phyloP scores from a whole-genome alignment of 2,797 vertebrate genomes.

The Menidia menidia region DNA sequence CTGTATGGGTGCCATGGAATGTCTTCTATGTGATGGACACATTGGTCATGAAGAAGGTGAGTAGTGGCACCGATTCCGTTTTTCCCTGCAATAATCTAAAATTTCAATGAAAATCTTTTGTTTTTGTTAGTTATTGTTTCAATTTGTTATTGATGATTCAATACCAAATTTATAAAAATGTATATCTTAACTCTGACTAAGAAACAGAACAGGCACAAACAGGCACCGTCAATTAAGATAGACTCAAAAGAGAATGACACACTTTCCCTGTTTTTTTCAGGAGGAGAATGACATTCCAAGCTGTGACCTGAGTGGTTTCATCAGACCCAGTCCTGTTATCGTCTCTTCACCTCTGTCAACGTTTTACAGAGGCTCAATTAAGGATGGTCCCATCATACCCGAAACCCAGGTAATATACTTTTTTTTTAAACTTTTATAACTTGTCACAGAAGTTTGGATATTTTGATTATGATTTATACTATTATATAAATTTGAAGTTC shows the following conservation, averaged over 20 bases:
- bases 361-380: constrained; percentile 89
- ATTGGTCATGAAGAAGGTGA: constrained; percentile 93
- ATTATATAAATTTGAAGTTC: too few species aligned
- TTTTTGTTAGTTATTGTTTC: too few species aligned
- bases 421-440: too few species aligned
- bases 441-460: too few species aligned
- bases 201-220: not conserved
- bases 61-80: not conserved
- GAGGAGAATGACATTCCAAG: constrained; percentile 98
- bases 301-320: constrained; percentile 95
- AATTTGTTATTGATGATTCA: too few species aligned
- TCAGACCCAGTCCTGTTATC: constrained; percentile 92
- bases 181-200: constrained; percentile 2
- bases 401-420: constrained; percentile 90
- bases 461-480: too few species aligned
- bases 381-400: constrained; percentile 94
- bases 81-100: too few species aligned
- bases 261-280: constrained; percentile 43
- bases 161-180: too few species aligned
- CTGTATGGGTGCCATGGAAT: constrained; percentile 97
- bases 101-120: too few species aligned
- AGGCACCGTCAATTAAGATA: not conserved
- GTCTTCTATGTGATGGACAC: constrained; percentile 99
- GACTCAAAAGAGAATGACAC: not conserved
- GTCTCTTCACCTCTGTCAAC: constrained; percentile 94